Evolutionary conservation across 2,113 vertebrate species (phyloP).

Genomic region (Atherinomorus stipes): DNA sequence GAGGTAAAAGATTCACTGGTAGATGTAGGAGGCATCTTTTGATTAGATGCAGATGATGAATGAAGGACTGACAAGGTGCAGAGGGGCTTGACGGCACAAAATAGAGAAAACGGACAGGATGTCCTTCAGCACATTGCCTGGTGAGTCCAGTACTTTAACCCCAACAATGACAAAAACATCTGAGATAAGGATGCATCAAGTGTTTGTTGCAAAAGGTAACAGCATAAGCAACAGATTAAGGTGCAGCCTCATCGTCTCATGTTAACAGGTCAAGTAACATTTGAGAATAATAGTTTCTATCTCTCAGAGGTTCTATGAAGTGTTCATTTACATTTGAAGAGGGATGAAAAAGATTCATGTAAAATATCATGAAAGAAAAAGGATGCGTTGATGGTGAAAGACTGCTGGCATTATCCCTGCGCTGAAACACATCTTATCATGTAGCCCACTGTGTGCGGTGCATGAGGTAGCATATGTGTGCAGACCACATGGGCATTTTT

Average conservation of each 20-base stretch:
- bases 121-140: constrained; percentile 12
- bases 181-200: background rate
- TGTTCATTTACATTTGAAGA: too few relatives aligned
- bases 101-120: background rate
- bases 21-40: constrained; percentile 3
- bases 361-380: background rate
- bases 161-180: background rate
- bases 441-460: background rate
- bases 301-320: too few relatives aligned
- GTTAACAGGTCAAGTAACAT: too few relatives aligned
- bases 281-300: too few relatives aligned
- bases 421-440: background rate
- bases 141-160: background rate
- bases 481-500: background rate
- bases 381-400: background rate
- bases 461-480: background rate
- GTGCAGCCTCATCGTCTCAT: background rate
- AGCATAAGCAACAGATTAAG: background rate
- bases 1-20: background rate
- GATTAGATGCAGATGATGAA: constrained; percentile 22
- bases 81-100: constrained; percentile 2
- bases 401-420: background rate
- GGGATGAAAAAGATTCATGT: too few relatives aligned
- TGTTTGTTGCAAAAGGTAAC: background rate
- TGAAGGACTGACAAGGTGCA: background rate